Base-by-base conservation (phyloP, 2,113 vertebrate genomes). In the Cyprinodon variegatus region DNA sequence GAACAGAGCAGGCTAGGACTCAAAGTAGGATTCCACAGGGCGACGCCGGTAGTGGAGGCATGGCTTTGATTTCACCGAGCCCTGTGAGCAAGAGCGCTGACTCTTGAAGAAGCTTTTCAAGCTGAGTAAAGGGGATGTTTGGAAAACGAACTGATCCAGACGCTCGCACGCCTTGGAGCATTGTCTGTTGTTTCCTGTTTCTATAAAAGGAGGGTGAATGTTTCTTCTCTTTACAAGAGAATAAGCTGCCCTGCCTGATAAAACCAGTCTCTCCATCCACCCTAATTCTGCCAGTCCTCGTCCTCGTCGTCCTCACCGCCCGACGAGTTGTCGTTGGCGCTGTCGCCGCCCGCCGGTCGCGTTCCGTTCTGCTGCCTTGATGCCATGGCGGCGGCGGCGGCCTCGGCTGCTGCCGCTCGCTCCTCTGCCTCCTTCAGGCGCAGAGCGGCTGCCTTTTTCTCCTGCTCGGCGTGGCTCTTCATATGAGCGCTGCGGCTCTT, bases 401-500 rank as follows among this genome's bases (percentile, higher is more conserved):
- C 17, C 20, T 88, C 93, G 0, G 91, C 91, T 0, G 86, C 95
- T 0, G 91, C 94, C 0, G 90, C 95, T 0, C 84, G 89, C 38
- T 94, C 92, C 83, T 97, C 97, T 0, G 91, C 96, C 88, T 98
- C 96, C 3, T 92, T 94, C 86, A 95, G 96, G 40, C 91, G 93
- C 83, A 96, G 94, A 0, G 97, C 97, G 0, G 97, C 97, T 0
- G 96, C 97, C 86, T 99, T 99, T 94, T 99, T 99, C 88, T 99
- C 98, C 93, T 99, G 97, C 91, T 98, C 98, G 0, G 97, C 96
- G 0, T 99, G 98, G 90, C 98, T 99, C 88, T 99, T 99, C 98
- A 99, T 99, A 94, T 99, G 98, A 1, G 97, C 98, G 0, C 98
- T 99, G 83, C 98, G 97, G 89, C 98, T 99, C 94, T 99, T 99